phyloP scores from a whole-genome alignment of 2,797 vertebrate species.

The Lepilemur ruficaudatus region DNA sequence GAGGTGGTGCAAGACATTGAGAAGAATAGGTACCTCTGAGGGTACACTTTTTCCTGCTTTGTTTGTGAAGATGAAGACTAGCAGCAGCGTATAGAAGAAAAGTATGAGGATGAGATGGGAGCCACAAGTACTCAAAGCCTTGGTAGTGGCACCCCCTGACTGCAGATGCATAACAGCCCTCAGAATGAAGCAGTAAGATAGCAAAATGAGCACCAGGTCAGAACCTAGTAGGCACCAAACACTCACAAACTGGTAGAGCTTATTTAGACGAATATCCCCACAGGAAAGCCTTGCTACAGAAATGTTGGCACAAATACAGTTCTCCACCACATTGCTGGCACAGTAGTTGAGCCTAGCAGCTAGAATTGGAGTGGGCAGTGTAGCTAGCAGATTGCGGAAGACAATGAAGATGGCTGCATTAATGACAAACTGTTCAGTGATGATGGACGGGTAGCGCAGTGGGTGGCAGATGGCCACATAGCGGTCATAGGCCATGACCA shows the following conservation, averaged over 20 bases:
- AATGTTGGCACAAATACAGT: slow-evolving; percentile 76
- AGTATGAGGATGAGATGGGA: slow-evolving; percentile 72
- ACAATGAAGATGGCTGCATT: slow-evolving; percentile 47
- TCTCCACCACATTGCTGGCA: slow-evolving; percentile 57
- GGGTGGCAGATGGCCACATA: slow-evolving; percentile 76
- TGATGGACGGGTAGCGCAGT: slow-evolving; percentile 62
- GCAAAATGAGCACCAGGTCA: slow-evolving; percentile 73
- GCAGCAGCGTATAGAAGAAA: slow-evolving; percentile 67
- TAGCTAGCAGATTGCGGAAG: slow-evolving; percentile 36
- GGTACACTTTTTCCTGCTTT: slow-evolving; percentile 37
- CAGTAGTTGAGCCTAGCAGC: slow-evolving; percentile 69
- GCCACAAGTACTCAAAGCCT: slow-evolving; percentile 69
- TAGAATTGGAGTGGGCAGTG: slow-evolving; percentile 60
- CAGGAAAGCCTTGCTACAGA: slow-evolving; percentile 72
- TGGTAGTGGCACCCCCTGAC: slow-evolving; percentile 47
- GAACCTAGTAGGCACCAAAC: slow-evolving; percentile 71
- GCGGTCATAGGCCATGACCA: slow-evolving; percentile 66
- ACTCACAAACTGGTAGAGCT: slow-evolving; percentile 61
- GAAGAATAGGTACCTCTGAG: slow-evolving; percentile 55
- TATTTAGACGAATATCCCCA: slow-evolving; percentile 53
- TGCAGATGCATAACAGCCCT: slow-evolving; percentile 47
- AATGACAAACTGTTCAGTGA: slow-evolving; percentile 63
- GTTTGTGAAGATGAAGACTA: slow-evolving; percentile 71
- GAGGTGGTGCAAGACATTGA: slow-evolving; percentile 53
- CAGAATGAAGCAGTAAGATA: slow-evolving; percentile 72